phyloP scores from a whole-genome alignment of 2,113 vertebrate genomes.

The Sebastes fasciatus region DNA sequence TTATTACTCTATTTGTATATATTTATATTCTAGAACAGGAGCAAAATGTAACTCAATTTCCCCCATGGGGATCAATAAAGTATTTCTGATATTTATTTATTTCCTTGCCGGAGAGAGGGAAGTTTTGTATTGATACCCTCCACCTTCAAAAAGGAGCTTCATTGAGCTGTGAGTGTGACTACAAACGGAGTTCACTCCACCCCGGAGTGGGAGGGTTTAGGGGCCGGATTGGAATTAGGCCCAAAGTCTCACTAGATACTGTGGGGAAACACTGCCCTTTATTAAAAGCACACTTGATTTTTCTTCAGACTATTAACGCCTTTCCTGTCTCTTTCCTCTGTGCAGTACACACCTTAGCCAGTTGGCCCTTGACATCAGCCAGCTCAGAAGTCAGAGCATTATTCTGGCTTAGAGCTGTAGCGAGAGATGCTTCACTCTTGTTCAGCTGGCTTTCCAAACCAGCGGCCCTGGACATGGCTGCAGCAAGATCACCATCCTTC shows the following conservation, averaged over 20 bases:
- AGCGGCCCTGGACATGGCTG: conserved; percentile 87
- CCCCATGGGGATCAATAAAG: no score
- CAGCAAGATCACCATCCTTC: conserved; percentile 89
- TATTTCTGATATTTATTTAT: no score
- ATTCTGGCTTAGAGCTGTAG: conserved; percentile 89
- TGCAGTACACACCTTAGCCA: conserved; percentile 88
- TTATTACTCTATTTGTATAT: no score
- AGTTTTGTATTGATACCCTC: no score
- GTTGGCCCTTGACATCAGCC: conserved; percentile 87
- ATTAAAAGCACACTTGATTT: not conserved
- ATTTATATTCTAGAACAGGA: no score
- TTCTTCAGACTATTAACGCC: not conserved
- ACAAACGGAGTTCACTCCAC: no score
- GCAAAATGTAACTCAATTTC: no score
- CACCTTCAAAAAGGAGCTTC: no score
- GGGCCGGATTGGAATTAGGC: no score
- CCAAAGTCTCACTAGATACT: not conserved
- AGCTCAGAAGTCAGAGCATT: conserved; percentile 86
- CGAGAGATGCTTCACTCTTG: conserved; percentile 90
- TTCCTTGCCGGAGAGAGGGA: no score
- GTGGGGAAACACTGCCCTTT: not conserved
- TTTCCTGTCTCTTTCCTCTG: not conserved
- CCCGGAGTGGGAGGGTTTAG: no score
- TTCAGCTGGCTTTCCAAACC: conserved; percentile 91
- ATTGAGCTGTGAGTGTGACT: no score